Evolutionary conservation across 2,113 vertebrate genomes (phyloP).

Genomic region (Leuciscus idus): DNA sequence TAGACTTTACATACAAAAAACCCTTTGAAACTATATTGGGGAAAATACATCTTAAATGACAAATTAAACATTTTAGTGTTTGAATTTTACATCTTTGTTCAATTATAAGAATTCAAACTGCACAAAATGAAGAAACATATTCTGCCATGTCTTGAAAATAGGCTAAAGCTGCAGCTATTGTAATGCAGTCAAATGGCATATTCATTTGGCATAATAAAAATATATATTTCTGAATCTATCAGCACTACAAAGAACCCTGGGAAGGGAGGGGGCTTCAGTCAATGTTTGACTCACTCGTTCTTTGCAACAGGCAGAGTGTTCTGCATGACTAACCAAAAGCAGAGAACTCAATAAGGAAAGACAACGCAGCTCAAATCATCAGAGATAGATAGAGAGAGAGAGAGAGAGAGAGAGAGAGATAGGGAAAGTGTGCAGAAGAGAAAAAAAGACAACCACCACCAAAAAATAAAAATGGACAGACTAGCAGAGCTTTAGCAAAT

Average conservation of each 20-base stretch:
- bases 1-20: not conserved
- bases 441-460: not conserved
- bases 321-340: constrained; percentile 60
- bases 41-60: not conserved
- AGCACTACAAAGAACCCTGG: constrained; percentile 41
- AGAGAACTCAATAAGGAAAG: constrained; percentile 49
- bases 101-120: constrained; percentile 10
- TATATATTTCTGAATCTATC: constrained; percentile 53
- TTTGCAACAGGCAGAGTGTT: constrained; percentile 50
- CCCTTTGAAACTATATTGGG: not conserved
- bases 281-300: constrained; percentile 43
- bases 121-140: not conserved
- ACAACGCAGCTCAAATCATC: constrained; percentile 52
- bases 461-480: not conserved
- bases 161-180: constrained; percentile 11
- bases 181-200: not conserved
- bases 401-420: not conserved
- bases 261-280: not conserved
- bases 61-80: not conserved
- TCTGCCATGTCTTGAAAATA: not conserved
- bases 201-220: constrained; percentile 50
- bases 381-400: constrained; percentile 31
- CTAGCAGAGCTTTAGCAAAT: not conserved
- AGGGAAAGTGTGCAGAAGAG: not conserved
- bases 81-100: not conserved